Percentiles rank a stretch among this genome's conserved stretches.
Evolutionary conservation across 2,888 invertebrate genomes (phyloP).

Genomic region (Netelia melanura): DNA sequence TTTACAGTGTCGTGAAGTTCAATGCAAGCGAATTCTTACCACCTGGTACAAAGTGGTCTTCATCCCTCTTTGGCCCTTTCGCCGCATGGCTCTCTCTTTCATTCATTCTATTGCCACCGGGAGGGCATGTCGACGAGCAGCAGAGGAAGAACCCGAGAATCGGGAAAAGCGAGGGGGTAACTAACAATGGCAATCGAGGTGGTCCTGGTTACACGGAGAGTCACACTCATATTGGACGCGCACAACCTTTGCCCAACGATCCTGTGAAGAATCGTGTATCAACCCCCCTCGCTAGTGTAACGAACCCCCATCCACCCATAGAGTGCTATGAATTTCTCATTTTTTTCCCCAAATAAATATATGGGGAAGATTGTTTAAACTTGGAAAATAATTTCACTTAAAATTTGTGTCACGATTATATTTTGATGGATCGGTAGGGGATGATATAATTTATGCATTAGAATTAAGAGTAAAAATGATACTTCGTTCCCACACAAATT

Average conservation of each 20-base stretch:
- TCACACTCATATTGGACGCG: conserved; percentile 55
- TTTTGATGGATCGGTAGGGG: too few relatives aligned
- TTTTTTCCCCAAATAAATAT: too few relatives aligned
- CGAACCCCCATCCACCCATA: background rate
- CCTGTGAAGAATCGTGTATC: background rate
- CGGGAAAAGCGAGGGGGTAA: conserved; percentile 1
- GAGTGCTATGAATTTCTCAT: too few relatives aligned
- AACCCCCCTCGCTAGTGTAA: too few relatives aligned
- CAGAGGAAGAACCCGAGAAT: background rate
- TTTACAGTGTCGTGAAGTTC: background rate
- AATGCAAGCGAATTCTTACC: conserved; percentile 12
- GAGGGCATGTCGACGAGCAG: background rate
- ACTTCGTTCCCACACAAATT: background rate
- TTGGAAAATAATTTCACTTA: too few relatives aligned
- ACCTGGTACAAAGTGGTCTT: conserved; percentile 67
- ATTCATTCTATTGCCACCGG: background rate
- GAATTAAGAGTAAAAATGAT: background rate
- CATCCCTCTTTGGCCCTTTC: conserved; percentile 4
- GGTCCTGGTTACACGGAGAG: conserved; percentile 63
- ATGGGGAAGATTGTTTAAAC: too few relatives aligned
- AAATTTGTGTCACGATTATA: too few relatives aligned
- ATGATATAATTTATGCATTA: too few relatives aligned
- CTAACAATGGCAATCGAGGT: conserved; percentile 72
- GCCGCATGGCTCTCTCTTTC: background rate
- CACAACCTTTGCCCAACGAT: conserved; percentile 61